phyloP scores from a whole-genome alignment of 2,113 vertebrate species.

The Ahaetulla prasina region DNA sequence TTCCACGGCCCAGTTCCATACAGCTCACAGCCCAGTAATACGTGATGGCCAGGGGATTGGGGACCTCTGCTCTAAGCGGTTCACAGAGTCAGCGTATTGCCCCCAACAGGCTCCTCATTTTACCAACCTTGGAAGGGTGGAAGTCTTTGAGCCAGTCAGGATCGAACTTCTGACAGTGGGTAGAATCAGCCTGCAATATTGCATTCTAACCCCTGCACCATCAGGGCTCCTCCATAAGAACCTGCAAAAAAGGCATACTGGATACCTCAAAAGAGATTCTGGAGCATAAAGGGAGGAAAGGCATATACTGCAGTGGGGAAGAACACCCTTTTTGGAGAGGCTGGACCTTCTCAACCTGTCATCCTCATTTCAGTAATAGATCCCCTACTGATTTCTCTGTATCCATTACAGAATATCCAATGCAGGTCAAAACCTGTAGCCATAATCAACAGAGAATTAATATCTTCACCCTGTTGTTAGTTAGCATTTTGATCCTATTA shows the following conservation, averaged over 20 bases:
- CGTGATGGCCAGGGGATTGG: neutral
- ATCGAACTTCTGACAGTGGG: neutral
- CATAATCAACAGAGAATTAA: neutral
- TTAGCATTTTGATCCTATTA: neutral
- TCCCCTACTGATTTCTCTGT: neutral
- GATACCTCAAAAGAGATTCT: neutral
- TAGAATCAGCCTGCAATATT: neutral
- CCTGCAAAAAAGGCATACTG: neutral
- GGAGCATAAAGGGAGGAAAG: neutral
- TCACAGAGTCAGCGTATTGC: neutral
- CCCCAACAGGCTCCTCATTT: neutral
- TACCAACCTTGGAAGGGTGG: neutral
- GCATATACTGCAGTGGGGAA: neutral
- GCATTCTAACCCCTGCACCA: neutral
- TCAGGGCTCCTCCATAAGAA: neutral
- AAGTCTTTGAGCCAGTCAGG: neutral
- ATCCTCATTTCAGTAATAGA: neutral
- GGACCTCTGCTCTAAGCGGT: neutral
- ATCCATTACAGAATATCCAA: neutral
- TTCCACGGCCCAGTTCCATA: neutral
- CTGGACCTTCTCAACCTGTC: neutral
- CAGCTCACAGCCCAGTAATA: neutral
- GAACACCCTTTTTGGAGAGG: neutral
- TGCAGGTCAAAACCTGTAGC: neutral
- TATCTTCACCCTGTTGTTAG: neutral